These are phyloP conservation scores for Serranus cabrilla DNA, from an alignment of 2,797 vertebrate genomes.

Conservation along the genomic window DNA sequence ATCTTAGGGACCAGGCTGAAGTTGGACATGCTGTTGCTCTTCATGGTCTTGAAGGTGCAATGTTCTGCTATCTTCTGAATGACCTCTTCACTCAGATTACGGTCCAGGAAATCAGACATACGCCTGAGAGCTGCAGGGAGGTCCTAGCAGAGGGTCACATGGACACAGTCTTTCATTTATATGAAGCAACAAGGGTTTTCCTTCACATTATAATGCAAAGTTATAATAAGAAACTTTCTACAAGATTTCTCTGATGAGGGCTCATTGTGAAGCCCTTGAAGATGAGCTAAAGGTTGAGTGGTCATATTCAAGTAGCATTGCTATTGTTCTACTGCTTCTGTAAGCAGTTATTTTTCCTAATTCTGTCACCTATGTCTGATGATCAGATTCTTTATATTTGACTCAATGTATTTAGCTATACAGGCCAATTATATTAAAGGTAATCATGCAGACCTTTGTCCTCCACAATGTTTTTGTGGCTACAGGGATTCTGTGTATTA, in stretches of 20 bases:
- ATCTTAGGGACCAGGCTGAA: conserved; percentile 85
- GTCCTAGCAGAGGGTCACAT: conserved; percentile 76
- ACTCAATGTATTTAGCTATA: too few relatives aligned
- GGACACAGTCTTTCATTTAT: not conserved
- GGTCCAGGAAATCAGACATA: conserved; percentile 85
- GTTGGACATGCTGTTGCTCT: conserved; percentile 89
- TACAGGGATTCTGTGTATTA: too few relatives aligned
- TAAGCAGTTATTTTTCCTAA: not conserved
- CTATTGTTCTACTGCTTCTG: not conserved
- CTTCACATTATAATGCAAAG: not conserved
- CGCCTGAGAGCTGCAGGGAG: conserved; percentile 74
- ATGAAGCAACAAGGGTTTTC: not conserved
- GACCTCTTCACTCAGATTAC: conserved; percentile 75
- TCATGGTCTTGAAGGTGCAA: conserved; percentile 86
- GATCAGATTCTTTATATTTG: too few relatives aligned
- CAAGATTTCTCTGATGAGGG: not conserved
- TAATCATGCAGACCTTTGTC: too few relatives aligned
- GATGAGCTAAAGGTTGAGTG: not conserved
- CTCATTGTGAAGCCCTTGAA: not conserved
- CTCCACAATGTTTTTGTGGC: too few relatives aligned
- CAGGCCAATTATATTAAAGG: too few relatives aligned
- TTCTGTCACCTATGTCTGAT: not conserved
- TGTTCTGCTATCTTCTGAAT: conserved; percentile 82
- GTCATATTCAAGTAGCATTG: not conserved
- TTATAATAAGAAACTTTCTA: not conserved